Conservation (phyloP, 2,888 invertebrate species). For the Hedychridium roseum region DNA sequence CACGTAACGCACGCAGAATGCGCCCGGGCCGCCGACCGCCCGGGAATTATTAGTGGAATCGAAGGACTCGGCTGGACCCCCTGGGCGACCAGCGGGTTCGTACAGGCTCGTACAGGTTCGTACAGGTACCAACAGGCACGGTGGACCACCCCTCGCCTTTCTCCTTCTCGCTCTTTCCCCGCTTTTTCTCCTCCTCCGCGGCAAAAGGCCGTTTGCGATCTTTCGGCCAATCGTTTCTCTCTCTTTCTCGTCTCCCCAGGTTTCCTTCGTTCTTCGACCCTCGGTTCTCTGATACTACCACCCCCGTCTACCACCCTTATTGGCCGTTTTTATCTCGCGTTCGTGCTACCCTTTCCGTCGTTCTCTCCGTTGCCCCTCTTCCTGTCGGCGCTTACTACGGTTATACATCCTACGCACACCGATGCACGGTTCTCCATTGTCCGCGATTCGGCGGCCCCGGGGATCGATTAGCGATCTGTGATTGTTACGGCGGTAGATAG, state of each 20-base stretch:
- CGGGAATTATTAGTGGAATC: constrained; percentile 55
- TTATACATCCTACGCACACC: background rate
- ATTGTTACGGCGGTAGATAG: constrained; percentile 16
- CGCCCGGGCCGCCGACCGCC: constrained; percentile 37
- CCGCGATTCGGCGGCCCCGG: constrained; percentile 13
- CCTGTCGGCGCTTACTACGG: background rate
- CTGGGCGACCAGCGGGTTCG: constrained; percentile 28
- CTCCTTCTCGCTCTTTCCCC: constrained; percentile 10
- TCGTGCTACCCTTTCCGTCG: constrained; percentile 21
- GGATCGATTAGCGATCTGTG: constrained; percentile 26
- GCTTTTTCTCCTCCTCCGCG: constrained; percentile 10
- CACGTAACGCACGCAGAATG: constrained; percentile 60
- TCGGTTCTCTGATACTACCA: no score
- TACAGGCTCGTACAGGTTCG: constrained; percentile 34
- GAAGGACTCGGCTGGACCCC: constrained; percentile 36
- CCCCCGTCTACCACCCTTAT: no score
- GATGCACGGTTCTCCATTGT: constrained; percentile 18
- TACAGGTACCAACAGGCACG: constrained; percentile 32
- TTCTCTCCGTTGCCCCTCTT: constrained; percentile 12
- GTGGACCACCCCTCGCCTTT: constrained; percentile 18
- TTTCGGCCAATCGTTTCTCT: constrained; percentile 4
- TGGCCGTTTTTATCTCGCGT: no score
- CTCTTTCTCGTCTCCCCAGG: constrained; percentile 5
- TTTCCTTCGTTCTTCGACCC: constrained; percentile 4
- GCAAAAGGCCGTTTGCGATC: constrained; percentile 1